Base-by-base conservation (phyloP, 2,113 vertebrate genomes). In the Pycnonotus jocosus region DNA sequence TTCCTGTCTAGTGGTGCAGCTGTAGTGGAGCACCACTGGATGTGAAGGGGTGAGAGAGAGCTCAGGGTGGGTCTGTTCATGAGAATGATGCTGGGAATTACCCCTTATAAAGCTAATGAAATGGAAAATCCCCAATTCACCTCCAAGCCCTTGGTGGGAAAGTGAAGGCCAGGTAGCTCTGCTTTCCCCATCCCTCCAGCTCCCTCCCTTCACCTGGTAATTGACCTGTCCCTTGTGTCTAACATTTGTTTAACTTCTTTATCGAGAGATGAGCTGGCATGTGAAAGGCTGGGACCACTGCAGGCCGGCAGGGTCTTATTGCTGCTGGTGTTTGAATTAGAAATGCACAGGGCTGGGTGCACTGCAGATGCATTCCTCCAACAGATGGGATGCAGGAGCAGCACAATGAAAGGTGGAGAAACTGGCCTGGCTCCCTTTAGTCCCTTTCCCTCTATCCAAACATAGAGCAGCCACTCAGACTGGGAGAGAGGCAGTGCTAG, bases 51-150 rank as follows among this genome's bases (percentile, higher is more conserved):
- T 44, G n/a, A 85, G 57, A 64, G 71, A 60, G 48, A 50, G 16
- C 71, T 45, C 7, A 11, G 66, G 37, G 54, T 81, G 61, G 28
- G 44, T 81, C 66, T 78, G 33, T 65, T 95, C 30, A 8, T 22
- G 38, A 68, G 58, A 51, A 48, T 24, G 62, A 37, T 90, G 81
- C 58, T 70, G 74, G 94, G 90, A 93, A 95, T 95, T 93, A 93
- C 85, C 74, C 92, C 66, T 81, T 96, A 81, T 96, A 93, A 96
- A 96, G 48, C 81, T 96, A 95, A 96, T 95, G 79, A 95, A 65
- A 94, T 70, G 90, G 94, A 93, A 96, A 96, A 93, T 92, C 88
- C 88, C 94, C 82, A 68, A 33, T 87, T 89, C 15, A 73, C 47
- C 64, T 83, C 48, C 35, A 54, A 83, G 51, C 64, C 71, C 53